Base-by-base conservation (phyloP, 2,888 invertebrate genomes). In the Pherbina coryleti region DNA sequence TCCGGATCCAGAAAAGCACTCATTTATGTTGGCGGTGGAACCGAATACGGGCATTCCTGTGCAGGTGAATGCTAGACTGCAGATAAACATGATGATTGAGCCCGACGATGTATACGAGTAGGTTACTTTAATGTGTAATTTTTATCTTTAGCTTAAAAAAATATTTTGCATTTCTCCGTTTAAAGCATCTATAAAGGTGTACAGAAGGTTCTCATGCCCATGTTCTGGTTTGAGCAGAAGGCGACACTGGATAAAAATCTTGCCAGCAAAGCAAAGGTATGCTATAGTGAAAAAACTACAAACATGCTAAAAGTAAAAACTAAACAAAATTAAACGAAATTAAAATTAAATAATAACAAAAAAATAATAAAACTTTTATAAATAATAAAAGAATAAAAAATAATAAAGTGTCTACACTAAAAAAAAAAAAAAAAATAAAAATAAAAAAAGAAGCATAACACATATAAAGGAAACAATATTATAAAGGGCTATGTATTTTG, bases 41-140 rank as follows among this genome's bases (percentile, higher is more conserved):
- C 95, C 96, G 84, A 91, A 87, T 81, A 93, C 95, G 5, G 96
- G 96, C 2, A 92, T 96, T 85, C 96, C 97, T n/a, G 88, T 97
- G 66, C 86, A 91, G 73, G 94, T 95, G 2, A 88, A 91, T 71
- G 97, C 95, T 0, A 92, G 93, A 83, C 89, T 97, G 74, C 97
- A 97, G 90, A 92, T 97, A 80, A 97, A 95, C 89, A 89, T 95
- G 81, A 87, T 92, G 79, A 83, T 94, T 5, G 87, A 91, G 80
- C 91, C 91, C 1, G 91, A 92, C 78, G 75, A 86, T 8, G 87
- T 89, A 5, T 91, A 92, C 71, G 87, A 88, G 94, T 94, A 90
- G 91, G 91, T 91, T 66, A 62, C 5, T 22, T 49, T n/a, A 49
- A 62, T 44, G 17, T 25, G 5, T 74, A 49, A 37, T 55, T 19